Evolutionary conservation across 2,888 invertebrate genomes (phyloP).

Genomic region (Heteropelma amictum): DNA sequence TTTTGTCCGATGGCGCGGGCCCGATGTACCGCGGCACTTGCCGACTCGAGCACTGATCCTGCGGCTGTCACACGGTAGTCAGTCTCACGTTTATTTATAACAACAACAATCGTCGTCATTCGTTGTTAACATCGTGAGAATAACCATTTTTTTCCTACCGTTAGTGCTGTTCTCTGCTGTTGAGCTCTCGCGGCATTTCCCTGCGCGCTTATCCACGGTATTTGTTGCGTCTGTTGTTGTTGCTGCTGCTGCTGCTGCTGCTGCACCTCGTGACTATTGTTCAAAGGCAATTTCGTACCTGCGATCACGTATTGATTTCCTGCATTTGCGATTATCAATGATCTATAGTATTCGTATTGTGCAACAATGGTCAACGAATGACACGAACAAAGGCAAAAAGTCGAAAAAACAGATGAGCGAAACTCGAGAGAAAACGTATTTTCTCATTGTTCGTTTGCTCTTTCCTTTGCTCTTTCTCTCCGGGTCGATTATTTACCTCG

Average conservation of each 20-base stretch:
- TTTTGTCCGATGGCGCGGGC: slow-evolving; percentile 57
- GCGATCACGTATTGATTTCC: slow-evolving; percentile 53
- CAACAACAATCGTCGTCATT: background rate
- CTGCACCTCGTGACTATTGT: slow-evolving; percentile 44
- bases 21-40: slow-evolving; percentile 47
- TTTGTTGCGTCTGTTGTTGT: slow-evolving; percentile 55
- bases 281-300: slow-evolving; percentile 48
- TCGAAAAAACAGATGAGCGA: background rate
- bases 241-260: slow-evolving; percentile 46
- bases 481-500: slow-evolving; percentile 62
- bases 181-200: slow-evolving; percentile 68
- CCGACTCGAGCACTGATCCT: slow-evolving; percentile 20
- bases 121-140: too few relatives aligned
- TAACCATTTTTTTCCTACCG: slow-evolving; percentile 60
- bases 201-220: slow-evolving; percentile 71
- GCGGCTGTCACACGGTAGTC: slow-evolving; percentile 18
- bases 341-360: slow-evolving; percentile 12
- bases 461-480: too few relatives aligned
- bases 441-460: too few relatives aligned
- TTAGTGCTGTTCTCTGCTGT: slow-evolving; percentile 61
- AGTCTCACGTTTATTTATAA: background rate
- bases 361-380: background rate
- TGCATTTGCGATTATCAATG: slow-evolving; percentile 35
- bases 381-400: background rate
- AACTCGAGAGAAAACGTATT: too few relatives aligned